phyloP scores from a whole-genome alignment of 2,113 vertebrate species.

The Zosterops hypoxanthus region DNA sequence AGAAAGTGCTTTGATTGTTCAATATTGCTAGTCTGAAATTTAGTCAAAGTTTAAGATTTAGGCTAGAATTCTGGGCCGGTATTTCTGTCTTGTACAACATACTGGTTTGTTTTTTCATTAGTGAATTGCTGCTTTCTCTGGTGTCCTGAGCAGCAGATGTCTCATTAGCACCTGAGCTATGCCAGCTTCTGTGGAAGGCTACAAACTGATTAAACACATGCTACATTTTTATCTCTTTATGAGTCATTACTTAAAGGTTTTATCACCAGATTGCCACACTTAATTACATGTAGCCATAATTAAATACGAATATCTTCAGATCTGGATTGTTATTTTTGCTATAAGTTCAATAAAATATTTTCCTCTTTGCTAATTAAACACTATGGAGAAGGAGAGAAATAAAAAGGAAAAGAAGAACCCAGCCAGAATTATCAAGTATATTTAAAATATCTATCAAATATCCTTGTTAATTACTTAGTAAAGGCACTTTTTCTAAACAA shows the following conservation, averaged over 20 bases:
- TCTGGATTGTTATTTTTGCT: conserved; percentile 62
- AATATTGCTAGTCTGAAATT: neutral
- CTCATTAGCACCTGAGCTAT: conserved; percentile 78
- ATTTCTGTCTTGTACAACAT: neutral
- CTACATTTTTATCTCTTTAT: conserved; percentile 79
- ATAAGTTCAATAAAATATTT: conserved; percentile 65
- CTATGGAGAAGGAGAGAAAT: neutral
- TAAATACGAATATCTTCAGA: conserved; percentile 73
- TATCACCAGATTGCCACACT: conserved; percentile 79
- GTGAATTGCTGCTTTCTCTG: conserved; percentile 42
- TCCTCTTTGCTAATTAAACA: conserved; percentile 53
- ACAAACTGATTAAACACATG: conserved; percentile 79
- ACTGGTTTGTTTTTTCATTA: neutral
- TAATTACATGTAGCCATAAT: conserved; percentile 77
- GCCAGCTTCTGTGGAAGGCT: conserved; percentile 72
- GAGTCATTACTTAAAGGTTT: conserved; percentile 82
- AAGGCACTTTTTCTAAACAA: neutral
- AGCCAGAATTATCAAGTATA: neutral
- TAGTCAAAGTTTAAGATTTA: conserved; percentile 1
- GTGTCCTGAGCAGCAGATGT: conserved; percentile 76
- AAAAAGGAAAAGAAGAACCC: neutral
- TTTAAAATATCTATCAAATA: neutral
- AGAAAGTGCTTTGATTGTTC: neutral
- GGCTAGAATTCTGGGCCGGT: neutral
- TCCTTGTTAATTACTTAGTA: neutral